These are phyloP conservation scores for Rhorus exstirpatorius DNA, from an alignment of 2,888 invertebrate genomes.

Conservation along the genomic window DNA sequence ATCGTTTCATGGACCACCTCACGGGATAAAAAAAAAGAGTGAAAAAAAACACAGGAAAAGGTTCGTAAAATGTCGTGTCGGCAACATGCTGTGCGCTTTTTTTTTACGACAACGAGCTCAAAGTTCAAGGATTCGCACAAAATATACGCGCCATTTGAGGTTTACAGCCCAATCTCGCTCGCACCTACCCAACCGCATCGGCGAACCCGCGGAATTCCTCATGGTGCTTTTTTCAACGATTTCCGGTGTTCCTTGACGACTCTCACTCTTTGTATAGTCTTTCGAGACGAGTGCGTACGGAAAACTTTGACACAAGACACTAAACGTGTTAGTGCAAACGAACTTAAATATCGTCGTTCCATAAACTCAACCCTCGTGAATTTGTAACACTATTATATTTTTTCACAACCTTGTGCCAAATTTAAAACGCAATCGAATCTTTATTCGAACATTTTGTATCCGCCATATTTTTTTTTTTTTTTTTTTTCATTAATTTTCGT, in stretches of 20 bases:
- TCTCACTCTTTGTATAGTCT: not conserved
- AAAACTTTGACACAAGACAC: not conserved
- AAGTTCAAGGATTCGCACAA: conserved; percentile 22
- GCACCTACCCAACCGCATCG: not conserved
- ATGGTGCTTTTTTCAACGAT: not conserved
- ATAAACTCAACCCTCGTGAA: too few relatives aligned
- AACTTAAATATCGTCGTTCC: not conserved
- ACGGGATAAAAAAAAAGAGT: not conserved
- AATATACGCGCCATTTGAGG: conserved; percentile 16
- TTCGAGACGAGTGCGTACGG: not conserved
- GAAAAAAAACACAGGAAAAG: not conserved
- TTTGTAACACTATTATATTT: too few relatives aligned
- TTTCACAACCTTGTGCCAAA: too few relatives aligned
- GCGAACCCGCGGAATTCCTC: not conserved
- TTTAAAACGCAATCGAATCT: too few relatives aligned
- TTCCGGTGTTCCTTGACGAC: conserved; percentile 9
- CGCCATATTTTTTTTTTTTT: too few relatives aligned
- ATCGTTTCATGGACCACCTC: conserved; percentile 7
- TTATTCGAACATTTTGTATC: too few relatives aligned
- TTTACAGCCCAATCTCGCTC: conserved; percentile 11
- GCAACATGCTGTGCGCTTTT: not conserved
- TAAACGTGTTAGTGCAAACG: not conserved
- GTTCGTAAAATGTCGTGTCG: not conserved
- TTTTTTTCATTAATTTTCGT: too few relatives aligned
- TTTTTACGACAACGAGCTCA: conserved; percentile 21